Percentiles rank a stretch among this genome's conserved stretches.
Conservation (phyloP, 1,140 invertebrate genomes). For the Sarcophaga bullata region DNA sequence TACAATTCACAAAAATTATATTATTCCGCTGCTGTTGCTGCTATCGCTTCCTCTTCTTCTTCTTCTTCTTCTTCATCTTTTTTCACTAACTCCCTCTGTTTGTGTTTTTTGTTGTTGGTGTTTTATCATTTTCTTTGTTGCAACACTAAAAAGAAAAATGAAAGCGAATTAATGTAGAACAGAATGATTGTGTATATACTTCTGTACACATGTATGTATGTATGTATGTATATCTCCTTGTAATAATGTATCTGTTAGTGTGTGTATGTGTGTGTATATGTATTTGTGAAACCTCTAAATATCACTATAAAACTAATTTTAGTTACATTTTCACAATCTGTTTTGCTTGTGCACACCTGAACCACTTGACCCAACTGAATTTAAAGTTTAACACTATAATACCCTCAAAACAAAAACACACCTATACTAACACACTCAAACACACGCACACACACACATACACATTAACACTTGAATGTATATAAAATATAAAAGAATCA, state of each 20-base stretch:
- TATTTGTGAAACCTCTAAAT: constrained; percentile 28
- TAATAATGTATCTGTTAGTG: background rate
- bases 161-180: background rate
- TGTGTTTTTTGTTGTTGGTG: background rate
- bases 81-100: background rate
- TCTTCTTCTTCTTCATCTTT: background rate
- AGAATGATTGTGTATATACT: no score
- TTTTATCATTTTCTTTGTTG: background rate
- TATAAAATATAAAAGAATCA: no score
- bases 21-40: no score
- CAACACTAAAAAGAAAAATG: background rate
- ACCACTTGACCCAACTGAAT: constrained; percentile 27
- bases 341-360: constrained; percentile 40
- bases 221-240: no score
- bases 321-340: constrained; percentile 40
- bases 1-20: constrained; percentile 27
- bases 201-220: no score
- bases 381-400: constrained; percentile 29
- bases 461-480: background rate
- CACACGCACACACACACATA: background rate
- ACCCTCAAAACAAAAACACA: background rate
- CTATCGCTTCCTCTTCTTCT: no score
- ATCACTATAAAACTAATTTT: constrained; percentile 39
- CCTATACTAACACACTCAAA: background rate
- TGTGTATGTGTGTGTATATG: background rate